Evolutionary conservation across 2,797 vertebrate species (phyloP), one percentile per base, ranked within the genome.

Genomic region (Pseudomugil gertrudae): DNA sequence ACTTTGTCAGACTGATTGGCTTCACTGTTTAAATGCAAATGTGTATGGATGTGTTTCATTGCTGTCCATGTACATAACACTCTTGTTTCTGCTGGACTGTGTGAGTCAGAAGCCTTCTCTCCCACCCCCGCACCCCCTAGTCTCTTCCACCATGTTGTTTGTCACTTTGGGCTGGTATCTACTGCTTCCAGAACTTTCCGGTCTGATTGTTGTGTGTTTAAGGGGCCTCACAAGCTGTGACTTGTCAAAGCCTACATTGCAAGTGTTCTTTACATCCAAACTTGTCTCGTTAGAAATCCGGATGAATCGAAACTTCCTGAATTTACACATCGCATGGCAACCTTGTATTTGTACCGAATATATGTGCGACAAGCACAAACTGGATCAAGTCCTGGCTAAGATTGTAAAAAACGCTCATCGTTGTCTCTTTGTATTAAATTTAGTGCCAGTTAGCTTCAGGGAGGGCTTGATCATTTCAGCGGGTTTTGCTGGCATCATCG

Each of bases 1-100:
- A 92, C 94, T 95, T 93, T 94, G 93, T 93, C 94, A 64, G 93
- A 93, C 91, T 93, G 95, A 94, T 95, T 92, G 94, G 93, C 95
- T 95, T 95, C 95, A 95, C 95, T 95, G 95, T 91, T 85, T 85
- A 81, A 81, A 84, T 66, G 70, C 81, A 68, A 67, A 60, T 71
- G 74, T 79, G 74, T 65, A 68, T 76, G 82, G 69, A 55, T 86
- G 81, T 79, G 64, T 75, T 59, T 62, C 70, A 47, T 48, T 26
- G 21, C 57, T 79, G 74, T 83, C 61, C 69, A 57, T 75, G 76
- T 85, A 51, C 75, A 52, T 62, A 29, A 30, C 63, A 58, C 81
- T 73, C 69, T 75, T 15, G 63, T 84, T 69, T 80, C 77, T 83
- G 72, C 80, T 86, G 73, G 80, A 82, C 74, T 73, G 67, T 74